Conservation (phyloP, 2,113 vertebrate genomes). For the Cheirogaleus medius region DNA sequence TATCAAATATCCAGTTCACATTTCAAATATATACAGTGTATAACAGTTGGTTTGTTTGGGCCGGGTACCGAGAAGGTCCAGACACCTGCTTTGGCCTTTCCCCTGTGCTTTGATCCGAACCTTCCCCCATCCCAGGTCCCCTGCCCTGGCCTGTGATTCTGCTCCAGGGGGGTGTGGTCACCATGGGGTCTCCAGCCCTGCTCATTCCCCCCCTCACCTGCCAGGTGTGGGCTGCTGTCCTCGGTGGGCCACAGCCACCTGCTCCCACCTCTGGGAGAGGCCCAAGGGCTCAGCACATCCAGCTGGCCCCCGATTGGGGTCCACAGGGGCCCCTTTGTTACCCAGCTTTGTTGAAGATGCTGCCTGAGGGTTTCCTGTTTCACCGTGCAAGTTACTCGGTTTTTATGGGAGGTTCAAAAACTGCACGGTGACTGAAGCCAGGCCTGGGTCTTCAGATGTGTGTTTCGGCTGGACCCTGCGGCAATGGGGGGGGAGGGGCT, state of each 20-base stretch:
- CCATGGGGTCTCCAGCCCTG: too few species aligned
- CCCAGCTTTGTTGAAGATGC: background rate
- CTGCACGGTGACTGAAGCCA: rapidly evolving
- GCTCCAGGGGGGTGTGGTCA: too few species aligned
- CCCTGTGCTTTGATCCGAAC: rapidly evolving
- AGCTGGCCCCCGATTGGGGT: rapidly evolving
- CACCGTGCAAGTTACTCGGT: background rate
- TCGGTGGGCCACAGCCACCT: rapidly evolving
- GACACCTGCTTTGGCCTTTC: too few species aligned
- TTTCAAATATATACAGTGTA: background rate
- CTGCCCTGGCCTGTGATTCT: too few species aligned
- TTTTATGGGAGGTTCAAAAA: background rate
- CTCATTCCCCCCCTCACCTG: rapidly evolving
- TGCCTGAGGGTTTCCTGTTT: background rate
- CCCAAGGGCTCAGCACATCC: rapidly evolving
- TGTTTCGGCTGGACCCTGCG: rapidly evolving
- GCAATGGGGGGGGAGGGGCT: background rate
- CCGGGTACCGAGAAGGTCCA: too few species aligned
- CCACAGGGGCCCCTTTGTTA: rapidly evolving
- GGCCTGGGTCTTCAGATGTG: background rate
- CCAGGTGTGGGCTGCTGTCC: background rate
- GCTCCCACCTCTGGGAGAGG: background rate
- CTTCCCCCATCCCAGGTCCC: too few species aligned
- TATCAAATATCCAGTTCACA: background rate
- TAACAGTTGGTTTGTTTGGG: background rate